A percentile compares a stretch with the other conserved stretches of the same genome.
phyloP scores from a whole-genome alignment of 2,888 invertebrate species.

The Drosophila colorata region DNA sequence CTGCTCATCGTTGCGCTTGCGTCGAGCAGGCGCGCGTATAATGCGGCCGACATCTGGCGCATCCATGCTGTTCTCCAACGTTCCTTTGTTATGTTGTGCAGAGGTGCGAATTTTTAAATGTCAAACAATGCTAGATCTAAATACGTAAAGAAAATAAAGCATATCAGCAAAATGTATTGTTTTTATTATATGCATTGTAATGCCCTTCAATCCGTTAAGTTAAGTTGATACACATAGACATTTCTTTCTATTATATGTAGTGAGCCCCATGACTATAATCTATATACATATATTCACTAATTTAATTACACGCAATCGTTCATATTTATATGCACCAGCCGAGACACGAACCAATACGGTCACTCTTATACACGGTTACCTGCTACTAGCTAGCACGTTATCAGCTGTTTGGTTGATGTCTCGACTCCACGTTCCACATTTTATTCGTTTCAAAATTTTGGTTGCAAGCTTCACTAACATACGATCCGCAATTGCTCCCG shows the following conservation, averaged over 20 bases:
- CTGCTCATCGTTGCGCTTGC: conserved; percentile 92
- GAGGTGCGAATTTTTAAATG: not conserved
- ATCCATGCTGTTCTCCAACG: conserved; percentile 67
- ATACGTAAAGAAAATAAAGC: not conserved
- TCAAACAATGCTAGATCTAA: not conserved
- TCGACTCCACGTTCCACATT: conserved; percentile 29
- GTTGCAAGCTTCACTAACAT: conserved; percentile 26
- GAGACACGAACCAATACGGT: conserved; percentile 34
- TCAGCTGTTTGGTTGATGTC: conserved; percentile 28
- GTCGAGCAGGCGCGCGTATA: conserved; percentile 91
- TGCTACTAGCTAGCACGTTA: not conserved
- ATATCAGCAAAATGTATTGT: too few species aligned
- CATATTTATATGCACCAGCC: conserved; percentile 19
- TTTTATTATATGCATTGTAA: too few species aligned
- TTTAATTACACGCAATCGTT: not conserved
- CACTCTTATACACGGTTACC: conserved; percentile 14
- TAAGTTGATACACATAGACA: too few species aligned
- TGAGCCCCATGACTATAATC: too few species aligned
- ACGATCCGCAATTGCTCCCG: conserved; percentile 20
- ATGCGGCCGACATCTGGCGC: conserved; percentile 86
- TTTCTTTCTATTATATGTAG: too few species aligned
- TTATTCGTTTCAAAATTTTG: not conserved
- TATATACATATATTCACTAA: not conserved
- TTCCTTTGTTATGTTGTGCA: conserved; percentile 1
- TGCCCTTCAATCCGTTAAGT: too few species aligned